phyloP scores from a whole-genome alignment of 2,113 vertebrate species.

The Perognathus longimembris region DNA sequence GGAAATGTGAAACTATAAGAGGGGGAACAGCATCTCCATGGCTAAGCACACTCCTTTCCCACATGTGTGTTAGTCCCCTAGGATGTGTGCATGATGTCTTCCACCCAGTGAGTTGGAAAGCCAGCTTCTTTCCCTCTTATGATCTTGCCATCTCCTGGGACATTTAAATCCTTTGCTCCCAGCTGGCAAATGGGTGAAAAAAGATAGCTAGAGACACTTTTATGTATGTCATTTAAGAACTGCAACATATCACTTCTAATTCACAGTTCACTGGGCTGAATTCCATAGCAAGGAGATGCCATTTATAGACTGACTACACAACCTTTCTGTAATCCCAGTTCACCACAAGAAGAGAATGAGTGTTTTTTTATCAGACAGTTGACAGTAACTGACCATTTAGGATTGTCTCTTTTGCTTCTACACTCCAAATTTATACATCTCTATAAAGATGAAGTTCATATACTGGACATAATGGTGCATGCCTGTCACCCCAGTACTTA shows the following conservation, averaged over 20 bases:
- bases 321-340: not conserved
- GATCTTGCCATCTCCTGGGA: not conserved
- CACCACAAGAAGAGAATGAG: not conserved
- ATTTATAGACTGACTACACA: not conserved
- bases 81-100: not conserved
- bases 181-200: not conserved
- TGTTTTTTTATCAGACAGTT: not conserved
- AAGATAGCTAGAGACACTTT: not conserved
- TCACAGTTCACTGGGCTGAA: not conserved
- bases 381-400: not conserved
- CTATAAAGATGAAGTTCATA: not conserved
- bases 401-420: not conserved
- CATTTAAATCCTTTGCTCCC: not conserved
- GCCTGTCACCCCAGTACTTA: not conserved
- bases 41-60: not conserved
- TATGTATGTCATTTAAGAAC: not conserved
- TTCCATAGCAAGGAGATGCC: not conserved
- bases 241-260: not conserved
- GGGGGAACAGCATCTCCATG: not conserved
- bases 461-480: too few species aligned
- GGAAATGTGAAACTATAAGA: not conserved
- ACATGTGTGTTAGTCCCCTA: not conserved
- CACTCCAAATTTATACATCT: not conserved
- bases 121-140: not conserved
- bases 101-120: not conserved